Conservation (phyloP, 2,888 invertebrate species). For the Vanessa cardui region DNA sequence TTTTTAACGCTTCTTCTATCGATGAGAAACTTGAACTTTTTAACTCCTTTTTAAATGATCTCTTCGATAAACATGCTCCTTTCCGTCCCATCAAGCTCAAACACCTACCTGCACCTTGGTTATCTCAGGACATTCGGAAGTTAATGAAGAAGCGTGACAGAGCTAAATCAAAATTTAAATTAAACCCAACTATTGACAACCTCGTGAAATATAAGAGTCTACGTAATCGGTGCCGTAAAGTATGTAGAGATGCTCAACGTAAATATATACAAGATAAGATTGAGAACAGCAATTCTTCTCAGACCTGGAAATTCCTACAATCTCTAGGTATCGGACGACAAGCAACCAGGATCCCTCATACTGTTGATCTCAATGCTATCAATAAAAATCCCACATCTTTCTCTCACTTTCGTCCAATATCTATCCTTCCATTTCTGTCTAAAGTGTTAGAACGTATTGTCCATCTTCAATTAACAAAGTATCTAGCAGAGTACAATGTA, state of each 20-base stretch:
- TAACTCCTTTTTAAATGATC: background rate
- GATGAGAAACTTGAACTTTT: no score
- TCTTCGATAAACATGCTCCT: constrained; percentile 3
- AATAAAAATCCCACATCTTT: no score
- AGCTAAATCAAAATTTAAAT: constrained; percentile 10
- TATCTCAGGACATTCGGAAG: background rate
- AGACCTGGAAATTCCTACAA: constrained; percentile 1
- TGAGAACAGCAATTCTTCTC: constrained; percentile 52
- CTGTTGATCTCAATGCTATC: background rate
- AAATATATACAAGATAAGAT: background rate
- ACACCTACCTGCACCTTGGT: background rate
- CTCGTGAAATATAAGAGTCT: constrained; percentile 2
- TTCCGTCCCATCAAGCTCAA: constrained; percentile 5
- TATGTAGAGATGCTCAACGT: constrained; percentile 8
- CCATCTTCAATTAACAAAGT: no score
- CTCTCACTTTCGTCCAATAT: no score
- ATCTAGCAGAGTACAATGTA: no score
- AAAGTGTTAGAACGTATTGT: no score
- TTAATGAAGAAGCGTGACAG: constrained; percentile 3
- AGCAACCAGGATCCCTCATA: background rate
- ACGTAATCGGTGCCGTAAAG: constrained; percentile 5
- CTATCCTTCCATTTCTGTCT: no score
- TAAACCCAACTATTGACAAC: constrained; percentile 7
- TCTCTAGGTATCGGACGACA: background rate
- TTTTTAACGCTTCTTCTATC: no score